These are phyloP conservation scores for Stratiomys singularior DNA, from an alignment of 2,888 invertebrate species.

Conservation along the genomic window DNA sequence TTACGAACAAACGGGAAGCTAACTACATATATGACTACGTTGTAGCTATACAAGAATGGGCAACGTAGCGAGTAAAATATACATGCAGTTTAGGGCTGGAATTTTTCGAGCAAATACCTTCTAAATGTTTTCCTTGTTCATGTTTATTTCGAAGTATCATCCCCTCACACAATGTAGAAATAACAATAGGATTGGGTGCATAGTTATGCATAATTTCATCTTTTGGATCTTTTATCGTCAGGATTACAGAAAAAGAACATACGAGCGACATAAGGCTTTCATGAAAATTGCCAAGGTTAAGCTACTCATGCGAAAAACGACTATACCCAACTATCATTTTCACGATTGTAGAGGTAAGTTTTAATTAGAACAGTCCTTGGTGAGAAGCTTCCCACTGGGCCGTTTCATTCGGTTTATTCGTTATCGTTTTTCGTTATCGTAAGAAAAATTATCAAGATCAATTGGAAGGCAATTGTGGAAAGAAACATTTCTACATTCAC, in stretches of 20 bases:
- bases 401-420: not conserved
- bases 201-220: not conserved
- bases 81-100: no score
- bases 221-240: not conserved
- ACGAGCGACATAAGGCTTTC: not conserved
- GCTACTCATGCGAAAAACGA: not conserved
- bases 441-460: not conserved
- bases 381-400: not conserved
- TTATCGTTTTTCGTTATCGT: not conserved
- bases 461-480: slow-evolving; percentile 28
- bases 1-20: no score
- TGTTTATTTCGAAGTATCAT: no score
- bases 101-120: no score
- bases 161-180: no score
- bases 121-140: no score
- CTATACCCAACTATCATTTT: slow-evolving; percentile 5
- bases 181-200: not conserved
- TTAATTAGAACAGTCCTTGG: slow-evolving; percentile 36
- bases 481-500: not conserved
- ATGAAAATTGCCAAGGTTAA: not conserved
- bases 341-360: slow-evolving; percentile 8
- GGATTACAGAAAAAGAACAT: not conserved
- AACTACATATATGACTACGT: no score
- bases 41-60: no score
- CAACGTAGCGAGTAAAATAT: no score